Percentiles rank a stretch among this genome's conserved stretches.
Evolutionary conservation across 2,888 invertebrate genomes (phyloP).

Genomic region (Caenorhabditis doughertyi): DNA sequence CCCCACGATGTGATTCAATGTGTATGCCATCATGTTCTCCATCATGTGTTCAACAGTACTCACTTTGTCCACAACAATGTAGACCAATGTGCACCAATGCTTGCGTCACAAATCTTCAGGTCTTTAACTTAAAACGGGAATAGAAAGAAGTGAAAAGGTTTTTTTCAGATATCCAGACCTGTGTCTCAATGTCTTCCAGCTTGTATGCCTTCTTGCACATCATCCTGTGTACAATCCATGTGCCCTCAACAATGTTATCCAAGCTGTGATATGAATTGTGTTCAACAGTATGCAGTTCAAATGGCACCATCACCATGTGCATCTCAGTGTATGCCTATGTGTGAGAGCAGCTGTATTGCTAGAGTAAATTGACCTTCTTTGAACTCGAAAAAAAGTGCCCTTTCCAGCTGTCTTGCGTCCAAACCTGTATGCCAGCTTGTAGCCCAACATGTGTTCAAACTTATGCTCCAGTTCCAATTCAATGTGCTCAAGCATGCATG

Average conservation of each 20-base stretch:
- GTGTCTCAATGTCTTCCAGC: conserved; percentile 56
- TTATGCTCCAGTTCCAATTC: conserved; percentile 50
- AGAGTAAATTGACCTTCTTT: conserved; percentile 26
- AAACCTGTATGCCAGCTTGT: conserved; percentile 73
- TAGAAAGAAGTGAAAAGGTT: neutral
- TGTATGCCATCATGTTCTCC: conserved; percentile 72
- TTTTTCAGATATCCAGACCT: conserved; percentile 38
- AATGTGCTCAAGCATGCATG: conserved; percentile 69
- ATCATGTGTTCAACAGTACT: conserved; percentile 70
- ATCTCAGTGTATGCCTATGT: conserved; percentile 66
- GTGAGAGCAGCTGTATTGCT: conserved; percentile 63
- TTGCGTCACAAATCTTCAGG: conserved; percentile 68
- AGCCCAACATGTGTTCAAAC: conserved; percentile 70
- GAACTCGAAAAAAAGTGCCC: neutral
- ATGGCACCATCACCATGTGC: conserved; percentile 68
- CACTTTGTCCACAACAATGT: conserved; percentile 68
- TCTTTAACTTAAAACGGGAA: neutral
- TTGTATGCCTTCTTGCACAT: conserved; percentile 74
- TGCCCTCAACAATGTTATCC: conserved; percentile 71
- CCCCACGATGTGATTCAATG: conserved; percentile 68
- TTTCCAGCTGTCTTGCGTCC: conserved; percentile 66
- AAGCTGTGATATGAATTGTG: conserved; percentile 65
- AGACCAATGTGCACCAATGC: conserved; percentile 74
- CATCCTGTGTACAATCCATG: conserved; percentile 68
- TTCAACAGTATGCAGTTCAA: conserved; percentile 71